A percentile compares a stretch with the other conserved stretches of the same genome.
phyloP scores from a whole-genome alignment of 1,140 invertebrate genomes.

The Tribolium castaneum region DNA sequence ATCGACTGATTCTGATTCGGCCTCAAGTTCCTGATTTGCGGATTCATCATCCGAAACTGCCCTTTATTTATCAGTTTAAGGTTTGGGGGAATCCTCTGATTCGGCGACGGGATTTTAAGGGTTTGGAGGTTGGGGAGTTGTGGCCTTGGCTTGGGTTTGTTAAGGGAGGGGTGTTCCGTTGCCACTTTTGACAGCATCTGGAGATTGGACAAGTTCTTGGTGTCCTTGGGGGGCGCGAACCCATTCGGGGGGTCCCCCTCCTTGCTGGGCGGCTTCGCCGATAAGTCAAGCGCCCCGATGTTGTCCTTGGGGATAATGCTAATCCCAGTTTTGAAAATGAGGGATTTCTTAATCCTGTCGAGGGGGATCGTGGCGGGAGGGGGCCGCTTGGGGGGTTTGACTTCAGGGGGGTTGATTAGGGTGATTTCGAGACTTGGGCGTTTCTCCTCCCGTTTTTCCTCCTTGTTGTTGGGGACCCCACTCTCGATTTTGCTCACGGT shows the following conservation, averaged over 20 bases:
- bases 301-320: conserved; percentile 61
- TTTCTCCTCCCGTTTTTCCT: conserved; percentile 59
- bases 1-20: conserved; percentile 61
- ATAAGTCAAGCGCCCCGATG: conserved; percentile 58
- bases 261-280: conserved; percentile 41
- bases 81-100: conserved; percentile 40
- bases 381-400: conserved; percentile 52
- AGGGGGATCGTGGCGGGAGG: conserved; percentile 61
- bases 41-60: conserved; percentile 52
- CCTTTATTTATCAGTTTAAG: conserved; percentile 60
- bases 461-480: conserved; percentile 47
- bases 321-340: conserved; percentile 59
- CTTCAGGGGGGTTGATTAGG: conserved; percentile 55
- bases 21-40: conserved; percentile 57
- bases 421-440: conserved; percentile 62
- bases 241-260: background rate
- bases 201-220: conserved; percentile 57
- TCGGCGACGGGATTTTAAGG: conserved; percentile 48
- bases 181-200: conserved; percentile 63
- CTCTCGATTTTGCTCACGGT: conserved; percentile 62
- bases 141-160: conserved; percentile 54
- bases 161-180: conserved; percentile 55
- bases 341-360: conserved; percentile 59
- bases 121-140: conserved; percentile 59
- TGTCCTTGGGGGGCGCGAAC: conserved; percentile 14